Conservation (phyloP, 2,113 vertebrate species). For the Grantiella picta region DNA sequence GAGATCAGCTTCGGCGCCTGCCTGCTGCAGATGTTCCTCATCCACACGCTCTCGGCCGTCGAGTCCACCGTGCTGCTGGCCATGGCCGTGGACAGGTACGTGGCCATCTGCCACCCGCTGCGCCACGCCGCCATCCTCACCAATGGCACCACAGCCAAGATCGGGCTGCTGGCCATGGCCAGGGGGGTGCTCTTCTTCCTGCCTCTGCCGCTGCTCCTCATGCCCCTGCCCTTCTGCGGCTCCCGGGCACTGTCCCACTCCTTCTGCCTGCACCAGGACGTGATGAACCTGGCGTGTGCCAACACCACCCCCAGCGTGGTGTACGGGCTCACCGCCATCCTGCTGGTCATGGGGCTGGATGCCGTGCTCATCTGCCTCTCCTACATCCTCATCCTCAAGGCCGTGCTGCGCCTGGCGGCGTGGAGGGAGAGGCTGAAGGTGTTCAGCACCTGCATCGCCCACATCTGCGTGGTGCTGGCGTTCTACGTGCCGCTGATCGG, state of each 20-base stretch:
- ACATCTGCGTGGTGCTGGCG: conserved; percentile 65
- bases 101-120: conserved; percentile 69
- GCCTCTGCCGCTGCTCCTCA: conserved; percentile 47
- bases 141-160: background rate
- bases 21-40: conserved; percentile 69
- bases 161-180: conserved; percentile 18
- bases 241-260: conserved; percentile 42
- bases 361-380: conserved; percentile 68
- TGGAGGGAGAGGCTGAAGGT: conserved; percentile 65
- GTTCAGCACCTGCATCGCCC: conserved; percentile 69
- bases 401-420: conserved; percentile 18
- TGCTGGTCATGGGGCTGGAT: conserved; percentile 68
- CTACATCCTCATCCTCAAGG: conserved; percentile 61
- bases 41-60: conserved; percentile 58
- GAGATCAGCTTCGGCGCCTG: conserved; percentile 58
- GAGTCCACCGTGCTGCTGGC: conserved; percentile 69
- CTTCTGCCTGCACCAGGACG: conserved; percentile 74
- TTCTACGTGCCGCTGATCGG: conserved; percentile 70
- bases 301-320: conserved; percentile 48
- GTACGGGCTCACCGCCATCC: conserved; percentile 62
- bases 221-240: conserved; percentile 37
- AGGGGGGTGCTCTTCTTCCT: conserved; percentile 56
- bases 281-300: conserved; percentile 71
- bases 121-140: conserved; percentile 48
- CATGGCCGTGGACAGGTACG: conserved; percentile 68